phyloP scores from a whole-genome alignment of 2,113 vertebrate genomes.

The Gopherus evgoodei region DNA sequence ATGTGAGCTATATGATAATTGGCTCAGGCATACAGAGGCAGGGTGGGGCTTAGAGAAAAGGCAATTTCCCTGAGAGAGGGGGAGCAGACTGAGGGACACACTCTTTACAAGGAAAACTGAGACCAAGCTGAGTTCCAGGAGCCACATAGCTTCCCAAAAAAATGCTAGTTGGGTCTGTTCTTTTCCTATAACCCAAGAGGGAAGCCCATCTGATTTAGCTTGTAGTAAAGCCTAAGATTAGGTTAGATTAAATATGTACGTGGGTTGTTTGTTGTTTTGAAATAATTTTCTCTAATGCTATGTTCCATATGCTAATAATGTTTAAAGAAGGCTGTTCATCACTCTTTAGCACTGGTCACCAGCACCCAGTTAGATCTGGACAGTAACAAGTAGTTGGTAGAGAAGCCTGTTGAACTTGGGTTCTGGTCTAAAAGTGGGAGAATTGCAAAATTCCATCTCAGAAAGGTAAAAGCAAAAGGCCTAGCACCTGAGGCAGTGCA shows the following conservation, averaged over 20 bases:
- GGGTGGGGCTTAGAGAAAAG: neutral
- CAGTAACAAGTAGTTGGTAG: neutral
- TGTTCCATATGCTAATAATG: neutral
- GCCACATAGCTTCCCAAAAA: neutral
- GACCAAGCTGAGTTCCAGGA: neutral
- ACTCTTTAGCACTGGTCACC: neutral
- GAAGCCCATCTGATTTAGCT: neutral
- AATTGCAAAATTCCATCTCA: neutral
- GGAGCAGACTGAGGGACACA: neutral
- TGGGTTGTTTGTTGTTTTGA: neutral
- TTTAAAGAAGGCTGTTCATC: neutral
- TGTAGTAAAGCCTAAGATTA: neutral
- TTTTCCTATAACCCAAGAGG: neutral
- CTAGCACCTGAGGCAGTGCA: neutral
- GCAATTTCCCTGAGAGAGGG: fast-evolving
- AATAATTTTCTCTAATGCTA: neutral
- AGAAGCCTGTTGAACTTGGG: neutral
- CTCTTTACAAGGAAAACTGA: neutral
- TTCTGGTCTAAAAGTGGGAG: neutral
- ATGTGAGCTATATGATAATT: neutral
- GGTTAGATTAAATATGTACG: neutral
- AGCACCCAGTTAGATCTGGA: too few species aligned
- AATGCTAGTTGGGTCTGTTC: fast-evolving
- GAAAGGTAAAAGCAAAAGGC: neutral
- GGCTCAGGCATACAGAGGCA: neutral